Evolutionary conservation across 2,113 vertebrate species (phyloP), one percentile per base, ranked within the genome.

Genomic region (Marmota monax): DNA sequence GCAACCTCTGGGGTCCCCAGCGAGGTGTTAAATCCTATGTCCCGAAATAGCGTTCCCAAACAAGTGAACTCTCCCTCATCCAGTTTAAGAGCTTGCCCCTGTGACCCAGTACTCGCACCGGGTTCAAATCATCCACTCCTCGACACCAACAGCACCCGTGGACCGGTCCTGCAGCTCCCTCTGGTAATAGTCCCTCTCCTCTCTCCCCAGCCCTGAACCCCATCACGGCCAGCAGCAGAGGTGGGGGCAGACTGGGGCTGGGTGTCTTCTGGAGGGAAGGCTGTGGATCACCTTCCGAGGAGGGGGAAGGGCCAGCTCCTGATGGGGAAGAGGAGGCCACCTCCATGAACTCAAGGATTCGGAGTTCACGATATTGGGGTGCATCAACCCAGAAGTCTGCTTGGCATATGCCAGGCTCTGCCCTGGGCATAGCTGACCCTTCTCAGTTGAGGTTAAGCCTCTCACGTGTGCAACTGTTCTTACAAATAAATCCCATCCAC

Each of bases 61-160:
- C 1, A 56, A 6, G 2, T 16, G 9, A 13, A 22, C 45, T 11
- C 51, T n/a, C 32, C 22, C 4, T 34, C 34, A 2, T 4, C 34
- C 5, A 5, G 3, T 5, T 4, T 48, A 0, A 9, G 1, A n/a
- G 29, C 20, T 10, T 23, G 56, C 37, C 5, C 16, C 16, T 13
- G 3, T 1, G 12, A 51, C 23, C 9, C 61, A 17, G 82, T 5
- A 10, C 23, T 32, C 51, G 78, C 2, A 1, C 22, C 34, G 22
- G 27, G 32, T 32, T 20, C 37, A 4, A 2, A 9, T 17, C 39
- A 10, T 2, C 1, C 53, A 25, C 56, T 13, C 37, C 58, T 1
- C 6, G 1, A 2, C 20, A 20, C 56, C 56, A 7, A 7, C 56
- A 7, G 56, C 20, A 22, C 20, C 22, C 8, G 20, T 23, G 22